Evolutionary conservation across 2,888 invertebrate species (phyloP).

Genomic region (Ophraella communa): DNA sequence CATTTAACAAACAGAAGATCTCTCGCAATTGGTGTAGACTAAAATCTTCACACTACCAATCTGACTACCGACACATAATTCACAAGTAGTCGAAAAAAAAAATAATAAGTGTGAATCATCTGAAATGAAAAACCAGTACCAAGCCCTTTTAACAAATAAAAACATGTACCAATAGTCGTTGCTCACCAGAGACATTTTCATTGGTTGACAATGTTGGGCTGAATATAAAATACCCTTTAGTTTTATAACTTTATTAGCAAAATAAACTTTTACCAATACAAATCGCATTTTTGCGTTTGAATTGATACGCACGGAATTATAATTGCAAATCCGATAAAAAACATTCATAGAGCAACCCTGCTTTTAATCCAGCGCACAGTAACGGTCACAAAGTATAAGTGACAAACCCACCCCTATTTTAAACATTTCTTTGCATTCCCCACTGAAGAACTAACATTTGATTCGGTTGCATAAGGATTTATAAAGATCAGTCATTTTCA

Average conservation of each 20-base stretch:
- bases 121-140: constrained; percentile 17
- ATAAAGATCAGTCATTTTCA: background rate
- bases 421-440: background rate
- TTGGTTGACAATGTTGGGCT: no score
- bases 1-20: constrained; percentile 45
- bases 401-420: background rate
- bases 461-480: background rate
- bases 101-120: constrained; percentile 3
- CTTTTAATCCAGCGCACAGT: background rate
- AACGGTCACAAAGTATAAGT: background rate
- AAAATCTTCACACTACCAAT: constrained; percentile 45
- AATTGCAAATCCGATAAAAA: no score
- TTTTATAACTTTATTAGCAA: no score
- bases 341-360: background rate
- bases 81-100: constrained; percentile 6
- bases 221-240: no score
- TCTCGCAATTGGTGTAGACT: constrained; percentile 42
- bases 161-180: constrained; percentile 19
- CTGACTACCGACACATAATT: constrained; percentile 18
- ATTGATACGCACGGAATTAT: no score
- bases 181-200: background rate
- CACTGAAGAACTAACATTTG: background rate
- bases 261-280: background rate
- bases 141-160: constrained; percentile 33
- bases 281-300: no score